A percentile compares a stretch with the other conserved stretches of the same genome.
Evolutionary conservation across 2,888 invertebrate genomes (phyloP).

Genomic region (Pristionchus fissidentatus): DNA sequence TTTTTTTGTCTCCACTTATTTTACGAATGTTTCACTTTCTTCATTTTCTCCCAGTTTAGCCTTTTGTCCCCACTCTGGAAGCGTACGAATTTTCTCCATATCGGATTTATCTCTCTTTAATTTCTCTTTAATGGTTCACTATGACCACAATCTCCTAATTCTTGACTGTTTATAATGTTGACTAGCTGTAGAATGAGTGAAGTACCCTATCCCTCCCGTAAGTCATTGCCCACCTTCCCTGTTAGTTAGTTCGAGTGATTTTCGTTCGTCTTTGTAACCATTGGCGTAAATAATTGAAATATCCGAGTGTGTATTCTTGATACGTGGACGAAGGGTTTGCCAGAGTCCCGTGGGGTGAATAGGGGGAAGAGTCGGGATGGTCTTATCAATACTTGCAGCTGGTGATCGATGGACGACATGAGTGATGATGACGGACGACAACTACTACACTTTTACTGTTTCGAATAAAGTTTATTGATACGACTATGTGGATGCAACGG

Average conservation of each 20-base stretch:
- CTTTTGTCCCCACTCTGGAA: not conserved
- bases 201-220: not conserved
- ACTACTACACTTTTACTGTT: not conserved
- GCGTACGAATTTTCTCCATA: not conserved
- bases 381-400: not conserved
- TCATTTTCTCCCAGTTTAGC: conserved; percentile 13
- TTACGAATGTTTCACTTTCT: conserved; percentile 23
- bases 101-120: not conserved
- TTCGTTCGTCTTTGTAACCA: conserved; percentile 4
- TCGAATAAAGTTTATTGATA: conserved; percentile 43
- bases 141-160: not conserved
- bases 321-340: conserved; percentile 46
- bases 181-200: not conserved
- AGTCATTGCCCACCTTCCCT: too few species aligned
- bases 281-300: conserved; percentile 25
- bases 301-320: not conserved
- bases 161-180: not conserved
- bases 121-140: not conserved
- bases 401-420: not conserved
- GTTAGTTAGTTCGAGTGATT: not conserved
- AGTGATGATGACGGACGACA: not conserved
- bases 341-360: conserved; percentile 28
- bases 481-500: conserved; percentile 43
- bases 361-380: not conserved
- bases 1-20: not conserved